A percentile compares a stretch with the other conserved stretches of the same genome.
These are phyloP conservation scores for Ceryle rudis DNA, from an alignment of 2,797 vertebrate genomes.

Conservation along the genomic window DNA sequence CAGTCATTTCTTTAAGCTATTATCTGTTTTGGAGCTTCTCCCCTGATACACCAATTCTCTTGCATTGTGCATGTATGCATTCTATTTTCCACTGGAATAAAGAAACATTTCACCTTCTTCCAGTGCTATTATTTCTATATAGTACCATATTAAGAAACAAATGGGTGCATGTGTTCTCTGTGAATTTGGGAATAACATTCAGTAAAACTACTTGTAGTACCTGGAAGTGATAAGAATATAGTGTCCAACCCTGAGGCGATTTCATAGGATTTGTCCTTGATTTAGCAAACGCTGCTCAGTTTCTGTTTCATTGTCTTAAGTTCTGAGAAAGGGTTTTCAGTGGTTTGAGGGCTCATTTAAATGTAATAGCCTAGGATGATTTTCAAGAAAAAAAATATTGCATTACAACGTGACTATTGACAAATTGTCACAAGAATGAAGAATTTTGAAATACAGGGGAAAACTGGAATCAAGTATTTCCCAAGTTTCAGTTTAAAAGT, in stretches of 20 bases:
- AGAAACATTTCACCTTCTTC: background rate
- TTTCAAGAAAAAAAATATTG: background rate
- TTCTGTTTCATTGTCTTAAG: background rate
- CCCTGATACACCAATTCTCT: background rate
- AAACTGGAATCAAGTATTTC: background rate
- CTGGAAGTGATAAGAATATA: background rate
- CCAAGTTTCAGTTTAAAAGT: background rate
- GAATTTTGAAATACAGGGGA: background rate
- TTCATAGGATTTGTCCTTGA: too few species aligned
- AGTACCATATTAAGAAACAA: background rate
- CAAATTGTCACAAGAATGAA: background rate
- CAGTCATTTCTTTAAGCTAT: background rate
- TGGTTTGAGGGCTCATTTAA: background rate
- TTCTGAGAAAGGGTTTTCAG: background rate
- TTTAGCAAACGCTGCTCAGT: background rate
- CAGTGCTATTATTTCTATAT: background rate
- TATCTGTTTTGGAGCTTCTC: background rate
- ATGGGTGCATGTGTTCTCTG: background rate
- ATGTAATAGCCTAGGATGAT: background rate
- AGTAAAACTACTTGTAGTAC: background rate
- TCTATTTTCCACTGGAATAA: background rate
- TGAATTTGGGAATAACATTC: background rate
- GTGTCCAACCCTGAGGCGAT: background rate
- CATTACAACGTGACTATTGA: background rate
- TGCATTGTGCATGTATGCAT: background rate